A percentile compares a stretch with the other conserved stretches of the same genome.
Evolutionary conservation across 2,888 invertebrate species (phyloP).

Genomic region (Galerucella pusilla): DNA sequence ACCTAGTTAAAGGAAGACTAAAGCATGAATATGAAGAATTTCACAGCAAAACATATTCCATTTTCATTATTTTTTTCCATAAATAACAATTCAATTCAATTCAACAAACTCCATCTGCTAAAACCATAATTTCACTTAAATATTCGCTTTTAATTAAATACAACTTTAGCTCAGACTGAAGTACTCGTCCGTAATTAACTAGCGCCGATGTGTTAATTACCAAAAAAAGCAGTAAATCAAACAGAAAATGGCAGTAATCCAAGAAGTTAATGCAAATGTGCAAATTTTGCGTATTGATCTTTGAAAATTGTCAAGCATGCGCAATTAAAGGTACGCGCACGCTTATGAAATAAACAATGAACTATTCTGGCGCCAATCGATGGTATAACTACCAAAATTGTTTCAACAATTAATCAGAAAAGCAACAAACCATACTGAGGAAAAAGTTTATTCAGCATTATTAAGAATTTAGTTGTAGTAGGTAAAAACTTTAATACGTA

Average conservation of each 20-base stretch:
- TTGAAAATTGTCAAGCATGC: conserved; percentile 47
- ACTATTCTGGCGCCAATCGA: conserved; percentile 53
- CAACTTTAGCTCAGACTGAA: neutral
- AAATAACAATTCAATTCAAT: too few species aligned
- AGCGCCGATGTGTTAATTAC: conserved; percentile 7
- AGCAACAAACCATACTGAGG: neutral
- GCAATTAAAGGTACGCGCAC: conserved; percentile 47
- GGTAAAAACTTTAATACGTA: too few species aligned
- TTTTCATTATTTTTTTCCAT: too few species aligned
- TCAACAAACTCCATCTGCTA: neutral
- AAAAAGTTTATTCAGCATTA: too few species aligned
- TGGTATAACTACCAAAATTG: conserved; percentile 29
- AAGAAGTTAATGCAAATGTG: conserved; percentile 40
- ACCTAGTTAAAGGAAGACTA: too few species aligned
- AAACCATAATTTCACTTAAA: neutral
- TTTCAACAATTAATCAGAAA: conserved; percentile 10
- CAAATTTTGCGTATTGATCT: conserved; percentile 53
- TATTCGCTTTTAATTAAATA: neutral
- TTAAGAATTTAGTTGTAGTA: too few species aligned
- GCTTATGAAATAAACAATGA: conserved; percentile 36
- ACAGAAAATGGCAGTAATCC: conserved; percentile 22
- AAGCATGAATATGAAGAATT: too few species aligned
- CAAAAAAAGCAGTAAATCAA: conserved; percentile 24
- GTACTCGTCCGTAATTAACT: neutral
- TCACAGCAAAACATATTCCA: too few species aligned